phyloP scores from a whole-genome alignment of 2,888 invertebrate genomes.

The Ganaspis brasiliensis region DNA sequence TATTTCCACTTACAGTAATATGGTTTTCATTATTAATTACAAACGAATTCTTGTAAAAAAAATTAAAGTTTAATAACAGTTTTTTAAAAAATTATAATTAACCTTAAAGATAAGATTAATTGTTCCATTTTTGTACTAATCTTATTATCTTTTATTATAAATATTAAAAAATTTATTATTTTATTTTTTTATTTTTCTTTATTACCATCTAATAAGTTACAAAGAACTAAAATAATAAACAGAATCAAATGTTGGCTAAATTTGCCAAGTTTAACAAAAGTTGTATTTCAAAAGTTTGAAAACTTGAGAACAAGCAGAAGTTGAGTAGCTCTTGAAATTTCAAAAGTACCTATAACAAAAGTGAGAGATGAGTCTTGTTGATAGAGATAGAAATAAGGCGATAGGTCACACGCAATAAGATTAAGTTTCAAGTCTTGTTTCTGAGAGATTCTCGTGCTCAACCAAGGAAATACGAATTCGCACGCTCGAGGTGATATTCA shows the following conservation, averaged over 20 bases:
- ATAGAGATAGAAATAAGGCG: constrained; percentile 45
- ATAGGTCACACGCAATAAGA: constrained; percentile 62
- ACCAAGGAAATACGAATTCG: constrained; percentile 76
- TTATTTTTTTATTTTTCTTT: too few species aligned
- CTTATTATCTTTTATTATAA: too few species aligned
- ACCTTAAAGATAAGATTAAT: too few species aligned
- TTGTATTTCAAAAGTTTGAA: constrained; percentile 39
- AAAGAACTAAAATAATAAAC: not conserved
- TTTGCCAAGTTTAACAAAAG: constrained; percentile 8
- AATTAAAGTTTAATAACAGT: too few species aligned
- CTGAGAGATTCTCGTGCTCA: constrained; percentile 63
- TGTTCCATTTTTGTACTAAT: too few species aligned
- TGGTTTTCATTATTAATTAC: too few species aligned
- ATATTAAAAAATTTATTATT: too few species aligned
- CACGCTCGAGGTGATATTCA: constrained; percentile 79
- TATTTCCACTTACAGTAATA: too few species aligned
- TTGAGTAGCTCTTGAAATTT: constrained; percentile 42
- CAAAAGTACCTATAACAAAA: constrained; percentile 5
- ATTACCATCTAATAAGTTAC: too few species aligned
- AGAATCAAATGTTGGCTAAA: not conserved
- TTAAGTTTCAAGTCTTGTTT: constrained; percentile 61
- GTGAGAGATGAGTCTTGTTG: constrained; percentile 6
- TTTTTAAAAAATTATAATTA: too few species aligned
- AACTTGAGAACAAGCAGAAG: constrained; percentile 43
- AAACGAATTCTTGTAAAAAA: too few species aligned